phyloP scores from a whole-genome alignment of 64 coral and sea anemone species.

The Pachyseris speciosa region DNA sequence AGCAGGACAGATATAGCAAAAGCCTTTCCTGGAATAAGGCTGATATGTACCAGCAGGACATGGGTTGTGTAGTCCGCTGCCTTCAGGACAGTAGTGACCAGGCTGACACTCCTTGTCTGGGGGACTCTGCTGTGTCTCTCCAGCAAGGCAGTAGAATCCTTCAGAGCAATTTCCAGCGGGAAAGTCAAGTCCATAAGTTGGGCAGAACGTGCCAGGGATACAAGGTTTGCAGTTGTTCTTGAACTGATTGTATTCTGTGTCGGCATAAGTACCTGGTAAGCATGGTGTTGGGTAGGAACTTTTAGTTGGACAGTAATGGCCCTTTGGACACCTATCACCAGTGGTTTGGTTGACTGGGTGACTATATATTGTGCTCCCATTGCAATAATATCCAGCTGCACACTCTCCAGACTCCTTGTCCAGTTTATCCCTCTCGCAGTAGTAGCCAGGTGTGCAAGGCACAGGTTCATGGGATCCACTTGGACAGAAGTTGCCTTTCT shows the following conservation, averaged over 20 bases:
- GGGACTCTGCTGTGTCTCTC: conserved; percentile 85
- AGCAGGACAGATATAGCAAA: conserved; percentile 81
- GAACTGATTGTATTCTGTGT: conserved; percentile 90
- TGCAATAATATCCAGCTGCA: conserved; percentile 94
- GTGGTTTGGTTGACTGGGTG: conserved; percentile 81
- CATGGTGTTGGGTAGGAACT: conserved; percentile 87
- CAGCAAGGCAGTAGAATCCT: conserved; percentile 91
- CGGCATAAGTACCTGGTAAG: conserved; percentile 90
- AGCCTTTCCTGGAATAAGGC: conserved; percentile 69
- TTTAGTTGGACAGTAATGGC: conserved; percentile 83
- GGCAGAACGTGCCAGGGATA: conserved; percentile 91
- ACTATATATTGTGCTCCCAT: conserved; percentile 88
- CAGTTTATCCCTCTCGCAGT: conserved; percentile 87
- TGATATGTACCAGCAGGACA: conserved; percentile 91
- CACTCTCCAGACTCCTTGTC: conserved; percentile 84
- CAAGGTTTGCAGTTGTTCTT: conserved; percentile 94
- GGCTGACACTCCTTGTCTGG: conserved; percentile 94
- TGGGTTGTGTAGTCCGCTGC: conserved; percentile 88
- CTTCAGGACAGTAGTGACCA: conserved; percentile 94
- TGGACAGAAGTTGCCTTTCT: conserved; percentile 93
- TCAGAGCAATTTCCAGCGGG: conserved; percentile 94
- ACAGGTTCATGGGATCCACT: conserved; percentile 80
- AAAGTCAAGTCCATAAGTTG: conserved; percentile 74
- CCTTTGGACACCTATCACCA: conserved; percentile 90
- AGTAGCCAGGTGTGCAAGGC: conserved; percentile 95